These are phyloP conservation scores for Polypedilum pembai DNA, from an alignment of 1,140 invertebrate genomes.

Conservation along the genomic window DNA sequence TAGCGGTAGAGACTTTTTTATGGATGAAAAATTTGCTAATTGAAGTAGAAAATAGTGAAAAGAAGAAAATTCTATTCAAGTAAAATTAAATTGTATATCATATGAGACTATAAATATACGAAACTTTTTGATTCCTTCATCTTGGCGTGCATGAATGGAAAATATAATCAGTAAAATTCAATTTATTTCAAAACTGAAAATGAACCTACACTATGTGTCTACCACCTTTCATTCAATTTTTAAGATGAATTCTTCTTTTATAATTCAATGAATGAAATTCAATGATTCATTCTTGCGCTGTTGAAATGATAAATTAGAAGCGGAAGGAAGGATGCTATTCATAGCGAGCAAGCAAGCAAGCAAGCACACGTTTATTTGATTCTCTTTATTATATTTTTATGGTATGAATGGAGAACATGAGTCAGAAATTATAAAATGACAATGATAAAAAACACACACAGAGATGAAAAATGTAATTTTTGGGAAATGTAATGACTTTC, in stretches of 20 bases:
- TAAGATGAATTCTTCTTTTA: neutral
- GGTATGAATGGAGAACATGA: neutral
- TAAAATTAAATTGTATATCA: no score
- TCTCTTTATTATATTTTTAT: no score
- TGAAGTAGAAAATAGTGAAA: neutral
- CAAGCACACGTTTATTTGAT: no score
- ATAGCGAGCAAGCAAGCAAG: neutral
- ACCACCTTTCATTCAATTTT: neutral
- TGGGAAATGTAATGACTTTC: no score
- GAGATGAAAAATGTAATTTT: neutral
- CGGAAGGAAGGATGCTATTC: slow-evolving; percentile 26
- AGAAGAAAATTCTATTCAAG: no score
- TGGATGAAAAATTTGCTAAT: slow-evolving; percentile 7
- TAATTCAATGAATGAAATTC: slow-evolving; percentile 5
- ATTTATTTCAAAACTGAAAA: neutral
- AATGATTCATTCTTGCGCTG: neutral
- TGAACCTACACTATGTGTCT: neutral
- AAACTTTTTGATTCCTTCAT: neutral
- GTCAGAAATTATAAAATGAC: neutral
- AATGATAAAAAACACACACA: slow-evolving; percentile 13
- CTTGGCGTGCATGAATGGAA: neutral
- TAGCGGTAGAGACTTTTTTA: neutral
- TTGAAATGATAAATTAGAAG: slow-evolving; percentile 25
- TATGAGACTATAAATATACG: neutral
- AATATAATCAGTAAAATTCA: slow-evolving; percentile 14